These are phyloP conservation scores for Nothocercus nigrocapillus DNA, from an alignment of 2,113 vertebrate species.

Conservation along the genomic window DNA sequence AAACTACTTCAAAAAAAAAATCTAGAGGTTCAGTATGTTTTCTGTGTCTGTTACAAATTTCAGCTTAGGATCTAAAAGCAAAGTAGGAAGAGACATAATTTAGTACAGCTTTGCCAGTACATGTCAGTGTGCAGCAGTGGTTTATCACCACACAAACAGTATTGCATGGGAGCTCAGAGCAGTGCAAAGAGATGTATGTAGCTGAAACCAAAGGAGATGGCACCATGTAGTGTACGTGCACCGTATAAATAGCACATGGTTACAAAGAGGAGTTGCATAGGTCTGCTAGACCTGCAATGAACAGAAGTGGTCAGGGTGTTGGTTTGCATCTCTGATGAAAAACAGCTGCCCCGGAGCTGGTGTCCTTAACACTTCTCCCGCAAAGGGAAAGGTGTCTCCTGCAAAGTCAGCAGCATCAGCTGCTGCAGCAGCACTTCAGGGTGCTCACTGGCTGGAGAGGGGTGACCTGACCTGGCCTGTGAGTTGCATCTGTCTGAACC, in stretches of 20 bases:
- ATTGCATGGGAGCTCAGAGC: neutral
- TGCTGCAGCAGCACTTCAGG: neutral
- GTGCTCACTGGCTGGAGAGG: neutral
- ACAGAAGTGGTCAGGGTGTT: neutral
- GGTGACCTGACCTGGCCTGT: slow-evolving; percentile 6
- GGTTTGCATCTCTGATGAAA: neutral
- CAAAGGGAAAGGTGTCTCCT: slow-evolving; percentile 10
- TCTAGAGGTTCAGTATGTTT: neutral
- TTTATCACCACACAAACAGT: neutral
- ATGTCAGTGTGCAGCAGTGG: neutral
- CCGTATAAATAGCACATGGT: neutral
- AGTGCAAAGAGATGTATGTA: neutral
- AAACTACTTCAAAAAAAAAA: neutral
- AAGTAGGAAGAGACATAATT: rapidly evolving
- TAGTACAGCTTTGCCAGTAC: rapidly evolving
- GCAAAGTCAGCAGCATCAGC: slow-evolving; percentile 16
- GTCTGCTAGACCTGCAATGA: neutral
- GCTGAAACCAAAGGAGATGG: neutral
- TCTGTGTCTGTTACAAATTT: neutral
- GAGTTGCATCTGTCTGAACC: neutral
- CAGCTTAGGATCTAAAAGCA: neutral
- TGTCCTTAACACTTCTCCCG: neutral
- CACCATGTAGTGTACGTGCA: rapidly evolving
- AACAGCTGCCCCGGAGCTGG: slow-evolving; percentile 2
- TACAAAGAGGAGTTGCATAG: neutral